Conservation (phyloP, 2,113 vertebrate genomes). For the Microcebus ravelobensis region DNA sequence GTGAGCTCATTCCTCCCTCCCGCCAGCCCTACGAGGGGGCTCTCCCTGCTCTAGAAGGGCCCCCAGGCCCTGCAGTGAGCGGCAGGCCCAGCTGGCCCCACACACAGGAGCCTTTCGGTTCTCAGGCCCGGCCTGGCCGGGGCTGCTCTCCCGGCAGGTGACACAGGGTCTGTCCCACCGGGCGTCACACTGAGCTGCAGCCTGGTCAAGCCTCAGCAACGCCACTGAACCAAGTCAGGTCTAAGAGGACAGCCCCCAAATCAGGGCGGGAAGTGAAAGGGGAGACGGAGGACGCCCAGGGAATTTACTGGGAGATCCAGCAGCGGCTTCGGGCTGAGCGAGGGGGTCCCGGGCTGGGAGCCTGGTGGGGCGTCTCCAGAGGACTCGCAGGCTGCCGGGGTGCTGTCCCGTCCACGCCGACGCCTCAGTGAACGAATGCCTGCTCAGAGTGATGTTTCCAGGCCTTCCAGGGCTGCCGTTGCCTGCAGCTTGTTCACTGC, state of each 20-base stretch:
- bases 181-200: neutral
- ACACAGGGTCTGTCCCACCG: neutral
- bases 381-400: too few relatives aligned
- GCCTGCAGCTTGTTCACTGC: neutral
- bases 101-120: neutral
- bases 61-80: neutral
- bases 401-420: neutral
- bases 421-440: fast-evolving
- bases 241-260: neutral
- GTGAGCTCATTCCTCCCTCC: too few relatives aligned
- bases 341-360: neutral
- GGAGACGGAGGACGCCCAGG: too few relatives aligned
- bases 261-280: neutral
- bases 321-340: neutral
- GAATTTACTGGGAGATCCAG: neutral
- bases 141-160: neutral
- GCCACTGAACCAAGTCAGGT: neutral
- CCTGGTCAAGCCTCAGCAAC: neutral
- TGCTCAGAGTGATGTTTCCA: neutral
- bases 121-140: neutral
- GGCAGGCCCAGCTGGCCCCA: neutral
- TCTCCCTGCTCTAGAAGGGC: neutral
- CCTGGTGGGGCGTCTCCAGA: neutral
- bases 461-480: neutral
- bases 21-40: neutral